Base-by-base conservation (phyloP, 53 echinoderm and acorn worm species). In the Hippasteria phrygiana region DNA sequence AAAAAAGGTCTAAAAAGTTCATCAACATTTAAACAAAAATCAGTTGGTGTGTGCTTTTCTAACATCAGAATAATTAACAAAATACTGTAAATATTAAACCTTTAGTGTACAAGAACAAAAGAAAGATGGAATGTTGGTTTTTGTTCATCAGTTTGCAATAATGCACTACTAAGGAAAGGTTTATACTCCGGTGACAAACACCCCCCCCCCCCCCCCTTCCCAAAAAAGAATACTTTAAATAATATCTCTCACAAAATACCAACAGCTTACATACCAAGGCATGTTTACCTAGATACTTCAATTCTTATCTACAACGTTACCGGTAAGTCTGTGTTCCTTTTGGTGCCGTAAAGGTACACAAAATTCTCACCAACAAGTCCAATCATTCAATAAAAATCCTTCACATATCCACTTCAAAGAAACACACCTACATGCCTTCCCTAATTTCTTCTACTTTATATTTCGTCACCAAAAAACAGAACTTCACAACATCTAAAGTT, bases 71-170 rank as follows among this genome's bases (percentile, higher is more conserved):
- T 34, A 72, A n/a, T 37, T 16, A 72, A 34, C 24, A 14, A 34
- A 72, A 14, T 20, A 40, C 13, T 38, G 11, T 66, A 28, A 72
- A 72, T 72, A 42, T 2, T 42, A 72, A 72, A 72, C 72, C 37
- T 0, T 41, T 39, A 37, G 38, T 40, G 72, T 39, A 41, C 2
- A 72, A 41, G 20, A 72, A 72, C 32, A 66, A 66, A 66, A 66
- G 3, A 13, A 72, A 72, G 17, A 39, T 72, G 72, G 72, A 72
- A 72, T 72, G 72, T 72, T 37, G 37, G n/a, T 17, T 42, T 72
- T 40, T 24, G 54, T 59, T 59, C 26, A 14, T 59, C 59, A 22
- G n/a, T 59, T 24, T 59, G 16, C 8, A 59, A 59, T 24, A 24
- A 22, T 3, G 59, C 59, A 17, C 26, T 24, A 24, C 59, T 26